Base-by-base conservation (phyloP, 1,140 invertebrate genomes). In the Anoplophora glabripennis region DNA sequence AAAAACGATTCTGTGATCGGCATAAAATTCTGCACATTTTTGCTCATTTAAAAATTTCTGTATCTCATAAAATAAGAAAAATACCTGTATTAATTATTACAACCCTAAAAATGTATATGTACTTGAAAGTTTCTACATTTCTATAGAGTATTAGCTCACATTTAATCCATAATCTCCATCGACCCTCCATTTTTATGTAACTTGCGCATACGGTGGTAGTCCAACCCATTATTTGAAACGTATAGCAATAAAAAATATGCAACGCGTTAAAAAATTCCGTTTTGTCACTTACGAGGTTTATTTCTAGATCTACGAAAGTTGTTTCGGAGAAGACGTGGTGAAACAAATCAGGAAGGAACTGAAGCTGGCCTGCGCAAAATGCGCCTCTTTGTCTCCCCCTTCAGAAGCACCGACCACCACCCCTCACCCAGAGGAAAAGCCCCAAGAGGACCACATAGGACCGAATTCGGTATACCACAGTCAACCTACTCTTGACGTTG, bases 341-440 rank as follows among this genome's bases (percentile, higher is more conserved):
- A 83, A 83, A 69, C 80, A 85, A 76, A 83, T 85, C 9, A 71
- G 83, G n/a, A 80, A 81, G 67, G 84, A 86, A 76, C 83, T 85
- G 80, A 84, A 82, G 69, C 79, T 79, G 4, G 84, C 84, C 1
- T 83, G 83, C 44, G 73, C 78, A 4, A 85, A 84, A 72, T 85
- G 84, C 65, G 79, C 82, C 11, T 57, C 78, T 61, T 76, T 77
- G 69, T 53, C 67, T 49, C 37, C 59, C 38, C 62, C 69, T 33
- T 62, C 73, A 28, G 69, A 70, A 59, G 75, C 21, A 65, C 75
- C 45, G 73, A 76, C 48, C 53, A 76, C 48, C 74, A 77, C 48
- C 74, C 76, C 46, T 72, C 75, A 59, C 74, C 73, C 66, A 71
- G 74, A 53, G 73, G 65, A 57, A 40, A 66, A 72, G 71, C 63